Evolutionary conservation across 2,113 vertebrate species (phyloP).

Genomic region (Mesoclemmys tuberculata): DNA sequence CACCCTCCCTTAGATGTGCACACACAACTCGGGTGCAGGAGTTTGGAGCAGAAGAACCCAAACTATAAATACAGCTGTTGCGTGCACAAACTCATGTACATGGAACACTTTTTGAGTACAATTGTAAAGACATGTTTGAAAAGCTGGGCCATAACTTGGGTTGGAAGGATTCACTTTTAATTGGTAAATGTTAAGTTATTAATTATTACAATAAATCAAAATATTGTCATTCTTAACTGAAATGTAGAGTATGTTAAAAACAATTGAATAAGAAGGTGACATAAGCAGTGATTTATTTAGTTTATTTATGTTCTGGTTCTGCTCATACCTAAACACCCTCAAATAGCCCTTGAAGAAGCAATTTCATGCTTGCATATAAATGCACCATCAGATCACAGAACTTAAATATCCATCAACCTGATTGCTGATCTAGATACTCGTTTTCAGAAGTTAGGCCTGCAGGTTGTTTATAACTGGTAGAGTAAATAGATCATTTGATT

Average conservation of each 20-base stretch:
- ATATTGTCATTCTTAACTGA: neutral
- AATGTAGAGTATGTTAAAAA: neutral
- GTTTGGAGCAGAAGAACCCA: neutral
- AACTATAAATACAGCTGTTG: neutral
- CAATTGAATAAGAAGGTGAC: neutral
- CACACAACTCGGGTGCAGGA: neutral
- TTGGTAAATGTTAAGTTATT: neutral
- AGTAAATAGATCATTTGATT: neutral
- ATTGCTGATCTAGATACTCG: neutral
- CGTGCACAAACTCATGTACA: neutral
- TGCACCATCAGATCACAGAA: neutral
- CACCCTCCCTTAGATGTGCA: neutral
- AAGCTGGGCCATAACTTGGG: neutral
- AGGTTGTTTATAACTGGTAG: neutral
- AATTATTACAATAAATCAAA: neutral
- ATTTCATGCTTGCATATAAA: neutral
- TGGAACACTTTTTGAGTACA: neutral
- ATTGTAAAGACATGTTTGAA: neutral
- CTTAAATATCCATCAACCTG: neutral
- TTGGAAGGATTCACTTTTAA: neutral
- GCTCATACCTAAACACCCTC: neutral
- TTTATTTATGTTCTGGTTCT: neutral
- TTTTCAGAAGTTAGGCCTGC: neutral
- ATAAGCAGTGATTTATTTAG: neutral
- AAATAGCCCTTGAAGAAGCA: neutral